A percentile compares a stretch with the other conserved stretches of the same genome.
Conservation (phyloP, 2,888 invertebrate genomes). For the Arenicola marina region DNA sequence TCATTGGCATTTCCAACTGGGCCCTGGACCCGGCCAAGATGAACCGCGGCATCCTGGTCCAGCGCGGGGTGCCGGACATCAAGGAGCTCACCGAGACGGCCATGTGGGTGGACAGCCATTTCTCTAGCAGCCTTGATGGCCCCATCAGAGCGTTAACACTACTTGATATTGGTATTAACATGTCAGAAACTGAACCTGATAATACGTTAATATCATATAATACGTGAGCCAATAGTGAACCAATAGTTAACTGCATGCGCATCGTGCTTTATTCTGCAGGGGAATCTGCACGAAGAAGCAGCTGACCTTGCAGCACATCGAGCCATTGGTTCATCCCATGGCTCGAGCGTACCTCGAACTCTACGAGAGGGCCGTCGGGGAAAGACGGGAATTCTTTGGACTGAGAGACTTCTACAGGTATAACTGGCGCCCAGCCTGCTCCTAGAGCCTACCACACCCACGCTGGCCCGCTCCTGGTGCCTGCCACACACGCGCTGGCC, state of each 20-base stretch:
- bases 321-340: slow-evolving; percentile 39
- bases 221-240: too few relatives aligned
- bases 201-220: too few relatives aligned
- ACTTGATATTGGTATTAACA: too few relatives aligned
- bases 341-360: slow-evolving; percentile 42
- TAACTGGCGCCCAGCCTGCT: not conserved
- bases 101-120: slow-evolving; percentile 23
- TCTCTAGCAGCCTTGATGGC: not conserved
- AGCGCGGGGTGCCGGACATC: slow-evolving; percentile 40
- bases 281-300: slow-evolving; percentile 40
- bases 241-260: too few relatives aligned
- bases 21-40: slow-evolving; percentile 59
- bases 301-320: slow-evolving; percentile 27
- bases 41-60: slow-evolving; percentile 55
- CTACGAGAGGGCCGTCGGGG: slow-evolving; percentile 34
- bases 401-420: slow-evolving; percentile 37
- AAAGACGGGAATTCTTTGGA: slow-evolving; percentile 51
- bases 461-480: too few relatives aligned
- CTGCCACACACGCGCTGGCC: too few relatives aligned
- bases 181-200: too few relatives aligned
- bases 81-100: slow-evolving; percentile 38
- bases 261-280: slow-evolving; percentile 28
- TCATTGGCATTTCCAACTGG: slow-evolving; percentile 60
- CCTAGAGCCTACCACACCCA: too few relatives aligned
- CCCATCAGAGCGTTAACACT: too few relatives aligned